A percentile compares a stretch with the other conserved stretches of the same genome.
phyloP scores from a whole-genome alignment of 1,140 invertebrate species.

The Ladona fulva region DNA sequence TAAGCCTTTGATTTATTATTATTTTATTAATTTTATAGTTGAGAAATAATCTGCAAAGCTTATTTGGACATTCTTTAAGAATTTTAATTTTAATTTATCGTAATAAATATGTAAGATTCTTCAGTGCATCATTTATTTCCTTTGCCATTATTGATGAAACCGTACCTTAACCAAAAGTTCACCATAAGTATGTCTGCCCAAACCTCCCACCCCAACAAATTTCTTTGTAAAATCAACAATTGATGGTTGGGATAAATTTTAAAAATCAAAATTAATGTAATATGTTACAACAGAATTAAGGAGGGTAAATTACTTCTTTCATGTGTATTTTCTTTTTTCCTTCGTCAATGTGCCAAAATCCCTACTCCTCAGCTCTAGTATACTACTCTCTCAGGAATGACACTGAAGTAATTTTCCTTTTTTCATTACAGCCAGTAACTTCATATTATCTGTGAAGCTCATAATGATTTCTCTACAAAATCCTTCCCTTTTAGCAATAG shows the following conservation, averaged over 20 bases:
- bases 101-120: neutral
- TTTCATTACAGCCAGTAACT: neutral
- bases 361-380: no score
- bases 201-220: neutral
- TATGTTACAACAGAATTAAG: no score
- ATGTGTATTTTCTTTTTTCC: no score
- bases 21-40: neutral
- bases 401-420: slow-evolving; percentile 2
- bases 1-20: neutral
- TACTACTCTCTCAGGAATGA: neutral
- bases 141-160: neutral
- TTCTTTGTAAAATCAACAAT: neutral
- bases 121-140: neutral
- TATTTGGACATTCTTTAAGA: neutral
- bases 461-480: no score
- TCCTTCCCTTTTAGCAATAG: no score
- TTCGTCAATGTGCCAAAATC: no score
- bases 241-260: neutral
- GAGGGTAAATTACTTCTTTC: no score
- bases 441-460: no score
- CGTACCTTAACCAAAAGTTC: neutral
- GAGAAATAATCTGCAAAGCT: neutral
- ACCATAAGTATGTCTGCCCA: neutral
- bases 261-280: neutral
- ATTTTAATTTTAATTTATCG: neutral